Conservation (phyloP, 2,888 invertebrate species). For the Drosophila tripunctata region DNA sequence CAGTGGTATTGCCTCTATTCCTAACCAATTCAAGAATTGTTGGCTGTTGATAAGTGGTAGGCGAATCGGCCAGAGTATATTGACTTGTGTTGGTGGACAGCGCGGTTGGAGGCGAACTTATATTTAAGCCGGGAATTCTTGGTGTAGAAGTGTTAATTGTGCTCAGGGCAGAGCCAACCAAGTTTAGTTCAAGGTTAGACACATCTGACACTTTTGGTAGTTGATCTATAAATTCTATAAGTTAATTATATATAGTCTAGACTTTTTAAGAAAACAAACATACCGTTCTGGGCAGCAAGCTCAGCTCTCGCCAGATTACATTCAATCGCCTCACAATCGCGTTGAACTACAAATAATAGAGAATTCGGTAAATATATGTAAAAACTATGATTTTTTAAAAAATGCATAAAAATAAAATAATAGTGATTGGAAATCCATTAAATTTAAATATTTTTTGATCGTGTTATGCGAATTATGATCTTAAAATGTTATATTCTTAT, state of each 20-base stretch:
- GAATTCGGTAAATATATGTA: no score
- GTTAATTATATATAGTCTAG: background rate
- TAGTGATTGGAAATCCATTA: no score
- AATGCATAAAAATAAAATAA: no score
- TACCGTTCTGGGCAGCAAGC: conserved; percentile 1
- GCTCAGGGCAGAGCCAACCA: conserved; percentile 14
- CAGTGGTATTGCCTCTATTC: background rate
- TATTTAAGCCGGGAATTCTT: background rate
- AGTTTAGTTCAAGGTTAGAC: background rate
- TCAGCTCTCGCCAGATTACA: background rate
- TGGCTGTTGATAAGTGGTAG: background rate
- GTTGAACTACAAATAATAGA: conserved; percentile 23
- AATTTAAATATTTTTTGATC: no score
- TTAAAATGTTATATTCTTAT: no score
- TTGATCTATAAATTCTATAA: conserved; percentile 8
- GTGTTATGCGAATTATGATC: no score
- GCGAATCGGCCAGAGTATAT: background rate
- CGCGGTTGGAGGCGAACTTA: background rate
- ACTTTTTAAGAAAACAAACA: background rate
- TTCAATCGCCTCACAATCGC: conserved; percentile 7
- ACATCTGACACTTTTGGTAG: background rate
- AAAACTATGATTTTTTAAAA: no score
- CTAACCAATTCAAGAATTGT: background rate
- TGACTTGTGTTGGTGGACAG: background rate
- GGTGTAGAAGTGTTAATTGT: background rate